Evolutionary conservation across 64 coral and sea anemone genomes (phyloP), one percentile per base, ranked within the genome.

Genomic region (Pocillopora verrucosa): DNA sequence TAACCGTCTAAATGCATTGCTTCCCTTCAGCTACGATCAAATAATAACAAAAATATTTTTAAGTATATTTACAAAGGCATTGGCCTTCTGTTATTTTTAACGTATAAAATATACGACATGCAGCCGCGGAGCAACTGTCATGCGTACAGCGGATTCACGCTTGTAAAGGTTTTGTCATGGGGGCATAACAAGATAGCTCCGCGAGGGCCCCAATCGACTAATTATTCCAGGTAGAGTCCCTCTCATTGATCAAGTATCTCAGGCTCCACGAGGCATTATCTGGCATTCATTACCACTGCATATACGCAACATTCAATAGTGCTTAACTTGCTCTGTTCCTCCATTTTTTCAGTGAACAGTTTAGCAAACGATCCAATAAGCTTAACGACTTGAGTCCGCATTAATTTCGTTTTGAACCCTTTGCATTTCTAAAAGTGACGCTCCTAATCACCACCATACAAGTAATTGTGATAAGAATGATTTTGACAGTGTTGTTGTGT

Each of bases 21-120:
- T 83, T 83, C 87, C 15, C 75, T 36, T 61, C 78, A 34, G 56
- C 83, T 60, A 89, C 35, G 82, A 61, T 76, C 88, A 89, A 87
- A 93, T 59, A 93, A 93, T 93, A 88, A 92, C 87, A 93, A 93
- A 93, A 93, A 93, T 84, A 93, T 89, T 93, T 93, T 79, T 84
- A 93, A 93, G 86, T 76, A 93, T 93, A 89, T 86, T 93, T 93
- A 93, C 92, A 93, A 92, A 89, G 75, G 87, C 92, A 78, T 76
- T 65, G 61, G 80, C 65, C 63, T 83, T 72, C 78, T 67, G 41
- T 83, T 84, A 93, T 93, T 85, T 93, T 84, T 93, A 89, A 89
- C 58, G 83, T 93, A 84, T 89, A 87, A 93, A 89, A 88, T 93
- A 93, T 41, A 89, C 75, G 88, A 88, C 81, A 93, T 89, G 81